Evolutionary conservation across 2,113 vertebrate species (phyloP).

Genomic region (Atrichornis clamosus): DNA sequence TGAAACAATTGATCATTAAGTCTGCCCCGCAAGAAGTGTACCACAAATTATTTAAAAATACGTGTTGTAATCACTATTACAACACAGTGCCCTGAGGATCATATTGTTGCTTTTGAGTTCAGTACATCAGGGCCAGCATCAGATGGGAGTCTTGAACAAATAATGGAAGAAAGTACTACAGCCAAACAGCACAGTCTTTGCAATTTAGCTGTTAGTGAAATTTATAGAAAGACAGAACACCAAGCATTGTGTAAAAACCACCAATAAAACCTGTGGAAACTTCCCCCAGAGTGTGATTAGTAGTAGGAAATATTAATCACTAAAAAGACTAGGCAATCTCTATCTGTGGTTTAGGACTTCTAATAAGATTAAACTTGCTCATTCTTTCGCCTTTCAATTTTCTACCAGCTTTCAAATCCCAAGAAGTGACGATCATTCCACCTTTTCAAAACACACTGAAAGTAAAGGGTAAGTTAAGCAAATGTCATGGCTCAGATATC

Average conservation of each 20-base stretch:
- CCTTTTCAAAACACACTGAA: conserved; percentile 12
- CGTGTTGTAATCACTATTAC: neutral
- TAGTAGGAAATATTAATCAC: neutral
- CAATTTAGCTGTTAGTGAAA: neutral
- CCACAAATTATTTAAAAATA: neutral
- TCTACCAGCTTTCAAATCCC: neutral
- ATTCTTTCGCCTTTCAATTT: neutral
- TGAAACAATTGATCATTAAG: neutral
- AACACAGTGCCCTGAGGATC: neutral
- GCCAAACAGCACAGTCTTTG: neutral
- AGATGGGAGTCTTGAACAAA: neutral
- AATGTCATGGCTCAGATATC: neutral
- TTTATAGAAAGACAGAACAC: neutral
- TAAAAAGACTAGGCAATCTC: neutral
- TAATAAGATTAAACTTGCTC: neutral
- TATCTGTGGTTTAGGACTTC: neutral
- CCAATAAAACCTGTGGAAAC: neutral
- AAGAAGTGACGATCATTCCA: conserved; percentile 27
- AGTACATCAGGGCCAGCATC: neutral
- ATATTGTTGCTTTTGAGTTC: neutral
- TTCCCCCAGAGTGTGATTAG: neutral
- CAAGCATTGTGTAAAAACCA: neutral
- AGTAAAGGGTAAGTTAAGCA: conserved; percentile 62
- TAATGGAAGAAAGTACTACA: neutral
- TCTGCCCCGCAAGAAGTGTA: neutral